These are phyloP conservation scores for Harpalus rufipes DNA, from an alignment of 2,888 invertebrate genomes.

Conservation along the genomic window DNA sequence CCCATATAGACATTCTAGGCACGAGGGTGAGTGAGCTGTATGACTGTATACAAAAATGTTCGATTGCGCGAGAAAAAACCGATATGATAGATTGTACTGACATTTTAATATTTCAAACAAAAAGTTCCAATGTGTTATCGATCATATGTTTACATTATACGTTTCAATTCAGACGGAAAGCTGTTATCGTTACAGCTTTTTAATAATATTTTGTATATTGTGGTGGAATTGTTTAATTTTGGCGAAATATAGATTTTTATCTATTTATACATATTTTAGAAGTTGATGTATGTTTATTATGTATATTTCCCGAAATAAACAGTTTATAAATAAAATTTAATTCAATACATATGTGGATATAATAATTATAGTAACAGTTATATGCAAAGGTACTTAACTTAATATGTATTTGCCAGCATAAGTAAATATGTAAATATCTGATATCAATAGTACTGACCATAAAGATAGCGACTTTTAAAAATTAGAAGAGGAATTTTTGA, in stretches of 20 bases:
- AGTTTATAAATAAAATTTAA: no score
- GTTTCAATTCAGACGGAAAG: constrained; percentile 29
- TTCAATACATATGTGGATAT: no score
- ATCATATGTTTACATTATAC: constrained; percentile 37
- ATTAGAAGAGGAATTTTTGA: no score
- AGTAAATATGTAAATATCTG: no score
- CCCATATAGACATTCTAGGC: constrained; percentile 38
- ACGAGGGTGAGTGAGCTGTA: constrained; percentile 2
- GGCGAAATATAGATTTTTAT: background rate
- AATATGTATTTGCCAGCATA: no score
- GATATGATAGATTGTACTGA: constrained; percentile 37
- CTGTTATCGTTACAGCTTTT: constrained; percentile 27
- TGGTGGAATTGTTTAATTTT: constrained; percentile 14
- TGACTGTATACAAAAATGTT: background rate
- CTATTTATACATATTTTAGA: background rate
- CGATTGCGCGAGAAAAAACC: constrained; percentile 14
- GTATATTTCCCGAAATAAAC: no score
- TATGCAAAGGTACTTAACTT: no score
- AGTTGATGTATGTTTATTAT: no score
- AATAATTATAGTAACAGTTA: no score
- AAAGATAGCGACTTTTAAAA: no score
- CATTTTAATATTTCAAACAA: constrained; percentile 39
- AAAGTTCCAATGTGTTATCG: constrained; percentile 46
- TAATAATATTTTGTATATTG: constrained; percentile 7
- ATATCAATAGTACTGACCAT: no score